Percentiles rank a stretch among this genome's conserved stretches.
Evolutionary conservation across 1,140 invertebrate species (phyloP).

Genomic region (Macrosteles quadrilineatus): DNA sequence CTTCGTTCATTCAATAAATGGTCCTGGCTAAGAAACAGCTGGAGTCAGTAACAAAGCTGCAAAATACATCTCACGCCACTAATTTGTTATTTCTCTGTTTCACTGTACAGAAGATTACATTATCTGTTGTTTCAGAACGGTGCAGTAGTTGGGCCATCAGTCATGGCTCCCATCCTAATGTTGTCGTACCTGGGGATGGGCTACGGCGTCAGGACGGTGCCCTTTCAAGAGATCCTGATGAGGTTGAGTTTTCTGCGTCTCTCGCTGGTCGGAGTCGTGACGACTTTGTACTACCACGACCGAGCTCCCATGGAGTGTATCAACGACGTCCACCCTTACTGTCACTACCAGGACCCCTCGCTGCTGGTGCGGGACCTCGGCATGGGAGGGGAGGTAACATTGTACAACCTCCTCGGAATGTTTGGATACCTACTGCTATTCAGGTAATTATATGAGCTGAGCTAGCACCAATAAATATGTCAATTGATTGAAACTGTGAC

Average conservation of each 20-base stretch:
- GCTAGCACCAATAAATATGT: too few relatives aligned
- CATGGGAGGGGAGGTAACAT: conserved; percentile 44
- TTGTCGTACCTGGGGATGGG: conserved; percentile 52
- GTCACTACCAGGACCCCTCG: conserved; percentile 43
- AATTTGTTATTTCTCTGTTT: too few relatives aligned
- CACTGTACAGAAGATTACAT: too few relatives aligned
- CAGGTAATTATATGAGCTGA: conserved; percentile 42
- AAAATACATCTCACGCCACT: too few relatives aligned
- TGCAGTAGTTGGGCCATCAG: conserved; percentile 48
- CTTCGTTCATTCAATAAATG: too few relatives aligned
- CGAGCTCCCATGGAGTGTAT: conserved; percentile 42
- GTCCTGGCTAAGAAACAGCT: too few relatives aligned
- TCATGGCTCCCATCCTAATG: conserved; percentile 49
- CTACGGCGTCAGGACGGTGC: conserved; percentile 49
- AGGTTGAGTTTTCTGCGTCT: conserved; percentile 60
- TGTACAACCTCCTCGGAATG: conserved; percentile 51
- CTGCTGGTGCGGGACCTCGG: conserved; percentile 55
- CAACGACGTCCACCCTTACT: conserved; percentile 38
- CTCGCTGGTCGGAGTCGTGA: conserved; percentile 56
- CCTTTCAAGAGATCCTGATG: conserved; percentile 58
- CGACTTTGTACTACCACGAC: conserved; percentile 57
- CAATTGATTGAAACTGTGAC: too few relatives aligned
- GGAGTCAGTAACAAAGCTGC: too few relatives aligned
- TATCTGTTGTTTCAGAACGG: conserved; percentile 51
- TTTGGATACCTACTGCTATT: conserved; percentile 52